Conservation (phyloP, 2,797 vertebrate species). For the Amphiprion clarkii region DNA sequence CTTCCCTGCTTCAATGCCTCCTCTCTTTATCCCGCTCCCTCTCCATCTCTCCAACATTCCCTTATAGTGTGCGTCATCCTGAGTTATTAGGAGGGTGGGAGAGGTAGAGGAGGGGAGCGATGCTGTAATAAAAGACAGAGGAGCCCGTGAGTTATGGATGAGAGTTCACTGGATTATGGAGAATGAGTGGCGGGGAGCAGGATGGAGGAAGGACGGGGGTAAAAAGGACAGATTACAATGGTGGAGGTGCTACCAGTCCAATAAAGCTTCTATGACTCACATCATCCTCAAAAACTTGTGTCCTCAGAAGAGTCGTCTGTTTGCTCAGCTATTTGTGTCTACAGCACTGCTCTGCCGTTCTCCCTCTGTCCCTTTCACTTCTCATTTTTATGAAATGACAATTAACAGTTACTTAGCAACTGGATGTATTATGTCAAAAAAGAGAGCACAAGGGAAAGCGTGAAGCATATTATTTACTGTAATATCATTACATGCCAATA, state of each 20-base stretch:
- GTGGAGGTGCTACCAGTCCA: slow-evolving; percentile 37
- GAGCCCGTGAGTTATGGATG: slow-evolving; percentile 68
- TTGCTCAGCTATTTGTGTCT: slow-evolving; percentile 11
- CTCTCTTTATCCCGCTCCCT: slow-evolving; percentile 24
- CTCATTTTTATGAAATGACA: slow-evolving; percentile 61
- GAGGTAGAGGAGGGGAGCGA: slow-evolving; percentile 18
- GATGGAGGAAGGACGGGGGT: slow-evolving; percentile 34
- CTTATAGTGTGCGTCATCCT: slow-evolving; percentile 66
- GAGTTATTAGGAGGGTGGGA: slow-evolving; percentile 72
- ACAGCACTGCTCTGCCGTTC: slow-evolving; percentile 15
- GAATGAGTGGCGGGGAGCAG: slow-evolving; percentile 44
- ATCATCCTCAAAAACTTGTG: slow-evolving; percentile 51
- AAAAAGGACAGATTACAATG: slow-evolving; percentile 61
- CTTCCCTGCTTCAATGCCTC: background rate
- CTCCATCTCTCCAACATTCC: slow-evolving; percentile 48
- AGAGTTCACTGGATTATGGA: slow-evolving; percentile 69
- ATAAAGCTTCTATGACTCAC: slow-evolving; percentile 33
- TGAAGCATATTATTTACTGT: slow-evolving; percentile 15
- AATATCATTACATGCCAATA: background rate
- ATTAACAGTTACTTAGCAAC: slow-evolving; percentile 83
- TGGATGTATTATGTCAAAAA: slow-evolving; percentile 50
- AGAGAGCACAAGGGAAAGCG: background rate
- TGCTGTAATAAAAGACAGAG: slow-evolving; percentile 63
- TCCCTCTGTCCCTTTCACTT: slow-evolving; percentile 25
- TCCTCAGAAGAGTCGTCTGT: slow-evolving; percentile 41